Base-by-base conservation (phyloP, 2,888 invertebrate species). In the Parnassius mnemosyne region DNA sequence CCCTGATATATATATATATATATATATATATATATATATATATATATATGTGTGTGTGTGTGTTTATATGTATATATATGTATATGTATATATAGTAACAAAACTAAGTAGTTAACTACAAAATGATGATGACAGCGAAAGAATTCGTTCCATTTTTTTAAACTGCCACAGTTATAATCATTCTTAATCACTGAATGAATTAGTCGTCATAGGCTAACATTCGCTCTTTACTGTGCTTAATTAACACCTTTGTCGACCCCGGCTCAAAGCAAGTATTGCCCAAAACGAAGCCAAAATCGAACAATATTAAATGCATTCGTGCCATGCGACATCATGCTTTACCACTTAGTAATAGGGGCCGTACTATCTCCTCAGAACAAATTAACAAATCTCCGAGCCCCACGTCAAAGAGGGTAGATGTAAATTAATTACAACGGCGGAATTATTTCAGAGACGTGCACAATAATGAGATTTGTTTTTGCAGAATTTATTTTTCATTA, bases 191-290 rank as follows among this genome's bases (percentile, higher is more conserved):
- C 20, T 20, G 16, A 43, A 20, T 47, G 53, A 53, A 57, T 57
- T 47, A 61, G 46, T 57, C 57, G 49, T 53, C 62, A 53, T 49
- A 53, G 57, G 12, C n/a, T 53, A 57, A 62, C 62, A 68, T 65
- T 66, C 69, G 66, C 71, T 71, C 71, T 71, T 67, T 68, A 66
- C 69, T 68, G 67, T 68, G 65, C 67, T 70, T 76, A 74, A 77
- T 78, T 77, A 77, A 74, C 78, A 75, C 75, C 72, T 72, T 71
- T 69, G 68, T 69, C 66, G 60, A 67, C 67, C 72, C 68, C 53
- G 20, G 50, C 53, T 57, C 62, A 62, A 71, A 70, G 59, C 61
- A 66, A 67, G 63, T 67, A 66, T 70, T 64, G 68, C 67, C 63
- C 68, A 66, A 70, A 75, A 76, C 69, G 70, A 71, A 72, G 65